Evolutionary conservation across 1,140 invertebrate genomes (phyloP), one percentile per base, ranked within the genome.

Genomic region (Aphelenchoides besseyi): DNA sequence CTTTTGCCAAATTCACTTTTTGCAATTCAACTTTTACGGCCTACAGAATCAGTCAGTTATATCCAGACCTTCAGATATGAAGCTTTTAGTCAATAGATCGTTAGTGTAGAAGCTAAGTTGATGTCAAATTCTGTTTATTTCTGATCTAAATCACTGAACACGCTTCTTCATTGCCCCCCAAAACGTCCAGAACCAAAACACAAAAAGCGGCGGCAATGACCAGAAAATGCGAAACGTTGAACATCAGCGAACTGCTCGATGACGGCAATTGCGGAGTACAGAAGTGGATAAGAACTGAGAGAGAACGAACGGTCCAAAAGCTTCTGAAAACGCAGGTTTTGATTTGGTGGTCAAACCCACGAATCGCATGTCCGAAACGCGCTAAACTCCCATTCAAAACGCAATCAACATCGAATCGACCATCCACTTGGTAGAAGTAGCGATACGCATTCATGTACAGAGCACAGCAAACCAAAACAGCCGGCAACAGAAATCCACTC

Each of bases 351-450:
- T 12, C 12, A 23, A 23, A 48, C 41, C 23, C 41, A 48, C 41
- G 41, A 23, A 48, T 12, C 12, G 41, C 41, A 23, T 48, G 41
- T 12, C 23, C 23, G 12, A 23, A 12, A 23, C 41, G 41, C 12
- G 41, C 41, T 12, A 48, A 16, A 23, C 41, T 48, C 41, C 41
- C 41, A 23, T 48, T 48, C 41, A 48, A 23, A 12, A 48, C 41
- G 41, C 41, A 48, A 5, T 59, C 55, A 28, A 69, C 16, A 37
- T 69, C 67, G 64, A 23, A 69, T 0, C 67, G 67, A 33, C 67
- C 67, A 37, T 69, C 67, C 12, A 69, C 29, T 35, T 68, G 64
- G 16, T 70, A 71, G 29, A 23, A 37, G 66, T 62, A 69, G 64
- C 67, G 67, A 18, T 16, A 12, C 12, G 26, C 18, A 23, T 70